phyloP scores from a whole-genome alignment of 2,113 vertebrate species.

The Pomatorhinus ruficollis region DNA sequence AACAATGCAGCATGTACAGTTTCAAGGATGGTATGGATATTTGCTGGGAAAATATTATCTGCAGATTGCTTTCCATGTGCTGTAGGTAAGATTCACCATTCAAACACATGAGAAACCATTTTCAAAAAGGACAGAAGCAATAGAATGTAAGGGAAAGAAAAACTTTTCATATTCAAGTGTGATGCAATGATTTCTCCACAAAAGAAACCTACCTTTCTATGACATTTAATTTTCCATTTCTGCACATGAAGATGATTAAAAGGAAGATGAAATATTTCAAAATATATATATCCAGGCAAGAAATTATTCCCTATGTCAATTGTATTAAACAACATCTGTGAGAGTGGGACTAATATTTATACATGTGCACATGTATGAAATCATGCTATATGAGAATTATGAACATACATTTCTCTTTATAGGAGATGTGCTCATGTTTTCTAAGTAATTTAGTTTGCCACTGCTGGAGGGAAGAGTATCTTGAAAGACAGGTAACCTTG shows the following conservation, averaged over 20 bases:
- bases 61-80: neutral
- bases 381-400: neutral
- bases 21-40: slow-evolving; percentile 35
- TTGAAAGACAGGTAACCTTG: neutral
- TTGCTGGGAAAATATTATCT: neutral
- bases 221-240: neutral
- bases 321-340: neutral
- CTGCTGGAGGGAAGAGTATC: neutral
- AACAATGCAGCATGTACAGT: neutral
- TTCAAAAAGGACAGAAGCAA: neutral
- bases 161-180: neutral
- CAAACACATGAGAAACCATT: neutral
- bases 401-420: neutral
- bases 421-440: neutral
- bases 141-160: neutral
- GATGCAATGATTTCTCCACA: neutral
- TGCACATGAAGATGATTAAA: neutral
- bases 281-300: neutral
- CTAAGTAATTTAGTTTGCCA: neutral
- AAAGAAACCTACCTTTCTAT: neutral
- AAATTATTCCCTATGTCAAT: neutral
- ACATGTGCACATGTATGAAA: neutral
- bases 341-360: neutral
- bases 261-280: neutral
- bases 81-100: neutral